Evolutionary conservation across 2,888 invertebrate species (phyloP), one percentile per base, ranked within the genome.

Genomic region (Orthosia incerta): DNA sequence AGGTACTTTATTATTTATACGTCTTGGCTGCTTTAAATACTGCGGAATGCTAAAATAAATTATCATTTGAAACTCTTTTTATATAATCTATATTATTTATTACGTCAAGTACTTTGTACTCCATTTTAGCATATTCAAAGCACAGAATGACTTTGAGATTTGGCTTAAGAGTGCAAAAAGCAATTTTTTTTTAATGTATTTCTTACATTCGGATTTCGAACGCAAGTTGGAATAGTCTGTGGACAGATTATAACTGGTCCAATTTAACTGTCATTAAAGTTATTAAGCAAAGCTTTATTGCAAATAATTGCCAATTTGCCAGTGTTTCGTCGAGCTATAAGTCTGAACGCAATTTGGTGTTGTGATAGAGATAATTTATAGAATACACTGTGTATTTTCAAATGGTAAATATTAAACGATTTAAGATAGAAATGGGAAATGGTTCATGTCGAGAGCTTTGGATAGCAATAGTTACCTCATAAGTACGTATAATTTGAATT

Each of bases 1-100:
- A 39, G 60, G 72, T 68, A 71, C 80, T 76, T 82, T 60, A 80
- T 80, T 76, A 85, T 76, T 76, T 79, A 81, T 53, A 66, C 50
- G 69, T 66, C 51, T 53, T 50, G 39, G 60, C 46, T 73, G 62
- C 50, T 68, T 60, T 76, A 53, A 64, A 75, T 79, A 69, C 56
- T 68, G n/a, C 13, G 67, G 60, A 74, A 76, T 76, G 51, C 12
- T 48, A 23, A 23, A 50, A 66, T 76, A 57, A 64, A 82, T 77
- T 60, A 64, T 53, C 20, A 66, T 51, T 55, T 23, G 15, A 18
- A 60, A 67, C 5, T 59, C 48, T 26, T 39, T 26, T 23, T 53
- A 56, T 23, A 16, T 61, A 51, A 51, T 61, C 20, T 45, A 13
- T 15, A 20, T 60, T 20, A 45, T 60, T 60, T 60, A 45, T 45